Percentiles rank a stretch among this genome's conserved stretches.
These are phyloP conservation scores for Antigone vipio DNA, from an alignment of 2,113 vertebrate genomes.

Conservation along the genomic window DNA sequence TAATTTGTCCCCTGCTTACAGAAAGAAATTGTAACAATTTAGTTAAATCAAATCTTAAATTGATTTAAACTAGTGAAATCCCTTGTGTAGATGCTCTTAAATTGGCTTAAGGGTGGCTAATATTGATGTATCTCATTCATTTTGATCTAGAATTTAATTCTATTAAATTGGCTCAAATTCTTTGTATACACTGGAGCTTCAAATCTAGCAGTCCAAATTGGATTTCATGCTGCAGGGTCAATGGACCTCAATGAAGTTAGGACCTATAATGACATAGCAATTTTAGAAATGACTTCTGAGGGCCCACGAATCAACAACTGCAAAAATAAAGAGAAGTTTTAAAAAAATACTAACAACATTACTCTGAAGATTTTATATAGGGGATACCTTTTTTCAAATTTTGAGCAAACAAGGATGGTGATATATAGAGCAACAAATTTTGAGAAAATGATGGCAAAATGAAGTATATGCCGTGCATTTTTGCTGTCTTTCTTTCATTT, in stretches of 20 bases:
- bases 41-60: constrained; percentile 35
- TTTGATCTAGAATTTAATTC: constrained; percentile 36
- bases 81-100: neutral
- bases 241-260: neutral
- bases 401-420: neutral
- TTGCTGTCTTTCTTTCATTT: neutral
- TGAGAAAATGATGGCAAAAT: neutral
- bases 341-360: neutral
- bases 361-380: neutral
- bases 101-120: constrained; percentile 5
- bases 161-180: neutral
- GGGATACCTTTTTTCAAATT: neutral
- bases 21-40: constrained; percentile 7
- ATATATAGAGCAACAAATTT: neutral
- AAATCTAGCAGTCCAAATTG: neutral
- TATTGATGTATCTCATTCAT: constrained; percentile 13
- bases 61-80: constrained; percentile 35
- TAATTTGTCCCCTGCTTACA: neutral
- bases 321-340: neutral
- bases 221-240: neutral
- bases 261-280: neutral
- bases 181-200: neutral
- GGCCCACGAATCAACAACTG: neutral
- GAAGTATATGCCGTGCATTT: neutral
- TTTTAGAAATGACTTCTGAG: neutral